Base-by-base conservation (phyloP, 1,140 invertebrate species). In the Heliconius himera region DNA sequence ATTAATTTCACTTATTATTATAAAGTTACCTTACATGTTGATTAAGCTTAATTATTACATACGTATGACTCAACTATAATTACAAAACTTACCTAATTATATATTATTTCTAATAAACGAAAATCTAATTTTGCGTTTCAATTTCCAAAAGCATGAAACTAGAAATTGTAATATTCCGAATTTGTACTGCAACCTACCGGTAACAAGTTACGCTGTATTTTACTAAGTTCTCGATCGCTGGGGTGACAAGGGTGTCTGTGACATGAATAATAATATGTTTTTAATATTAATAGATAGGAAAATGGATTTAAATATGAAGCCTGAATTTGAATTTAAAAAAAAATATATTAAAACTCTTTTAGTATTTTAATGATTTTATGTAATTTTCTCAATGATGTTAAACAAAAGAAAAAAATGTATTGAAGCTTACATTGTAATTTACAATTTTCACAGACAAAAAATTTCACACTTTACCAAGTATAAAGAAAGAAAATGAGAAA, bases 151-250 rank as follows among this genome's bases (percentile, higher is more conserved):
- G 85, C 86, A 85, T 80, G 84, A 82, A 85, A 81, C 86, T 80
- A 85, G 84, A 86, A 81, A 79, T 84, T 87, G 88, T 85, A 88
- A 81, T 84, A 86, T 88, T 89, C 84, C 82, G 83, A 92, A 89
- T 92, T 91, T 90, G 88, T 87, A 85, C 85, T 85, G 86, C 87
- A 91, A 91, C 88, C 88, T 85, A 91, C 91, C 88, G 85, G 91
- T 93, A 92, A 92, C 91, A 91, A 92, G 88, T 93, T 93, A 85
- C 81, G 80, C 90, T 88, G 89, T 92, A 92, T 92, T 93, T 92
- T 88, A 93, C 85, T 85, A 90, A 92, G 87, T 93, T 92, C 85
- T 88, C 90, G 85, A 92, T 92, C 80, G 85, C 81, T 73, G 76
- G 13, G 74, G 80, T 88, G 51, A 82, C 88, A 78, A 88, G 26